A percentile compares a stretch with the other conserved stretches of the same genome.
phyloP scores from a whole-genome alignment of 1,140 invertebrate species.

The Drosophila kikkawai region DNA sequence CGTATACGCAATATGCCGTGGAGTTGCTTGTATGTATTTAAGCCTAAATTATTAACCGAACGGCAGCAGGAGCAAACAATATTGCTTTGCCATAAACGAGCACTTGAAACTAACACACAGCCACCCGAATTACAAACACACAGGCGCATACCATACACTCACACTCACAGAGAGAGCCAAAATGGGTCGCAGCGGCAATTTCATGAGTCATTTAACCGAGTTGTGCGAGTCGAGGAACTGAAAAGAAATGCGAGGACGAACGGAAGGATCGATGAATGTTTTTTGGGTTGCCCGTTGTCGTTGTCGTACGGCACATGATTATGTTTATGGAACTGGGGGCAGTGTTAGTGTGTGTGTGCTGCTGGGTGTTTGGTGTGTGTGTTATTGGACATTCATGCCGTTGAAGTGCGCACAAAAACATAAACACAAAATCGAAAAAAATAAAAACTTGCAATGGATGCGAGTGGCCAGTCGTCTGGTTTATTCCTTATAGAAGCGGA shows the following conservation, averaged over 20 bases:
- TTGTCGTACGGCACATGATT: constrained; percentile 71
- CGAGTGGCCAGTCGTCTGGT: constrained; percentile 42
- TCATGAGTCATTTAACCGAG: constrained; percentile 82
- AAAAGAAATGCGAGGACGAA: constrained; percentile 54
- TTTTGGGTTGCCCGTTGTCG: constrained; percentile 32
- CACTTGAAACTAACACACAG: constrained; percentile 74
- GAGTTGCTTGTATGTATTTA: constrained; percentile 75
- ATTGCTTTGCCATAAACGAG: constrained; percentile 80
- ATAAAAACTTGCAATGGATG: constrained; percentile 71
- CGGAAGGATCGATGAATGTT: constrained; percentile 57
- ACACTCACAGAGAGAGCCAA: constrained; percentile 11
- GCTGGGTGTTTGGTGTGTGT: constrained; percentile 19
- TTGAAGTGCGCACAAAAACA: constrained; percentile 77
- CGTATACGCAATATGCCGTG: constrained; percentile 69
- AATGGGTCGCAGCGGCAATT: constrained; percentile 80
- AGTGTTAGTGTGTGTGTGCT: constrained; percentile 3
- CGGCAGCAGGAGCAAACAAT: constrained; percentile 68
- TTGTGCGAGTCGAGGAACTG: constrained; percentile 51
- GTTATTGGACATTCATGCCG: constrained; percentile 65
- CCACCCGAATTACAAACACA: constrained; percentile 15
- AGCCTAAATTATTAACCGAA: constrained; percentile 81
- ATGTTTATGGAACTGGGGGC: constrained; percentile 64
- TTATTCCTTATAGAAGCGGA: constrained; percentile 32
- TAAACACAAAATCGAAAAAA: constrained; percentile 79
- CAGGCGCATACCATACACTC: not conserved